These are phyloP conservation scores for Siphlonurus alternatus DNA, from an alignment of 2,888 invertebrate species.

Conservation along the genomic window DNA sequence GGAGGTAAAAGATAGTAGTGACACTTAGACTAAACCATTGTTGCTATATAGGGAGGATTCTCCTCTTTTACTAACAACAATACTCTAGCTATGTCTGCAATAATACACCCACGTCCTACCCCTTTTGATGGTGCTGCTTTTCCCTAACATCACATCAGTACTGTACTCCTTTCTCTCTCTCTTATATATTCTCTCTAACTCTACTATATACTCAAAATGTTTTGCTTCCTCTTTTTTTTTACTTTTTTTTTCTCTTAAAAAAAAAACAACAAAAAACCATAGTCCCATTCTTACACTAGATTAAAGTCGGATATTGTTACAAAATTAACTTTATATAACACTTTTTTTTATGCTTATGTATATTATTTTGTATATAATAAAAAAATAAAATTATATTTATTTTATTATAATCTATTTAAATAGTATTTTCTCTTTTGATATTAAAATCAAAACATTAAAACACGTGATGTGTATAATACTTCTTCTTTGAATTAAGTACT, in stretches of 20 bases:
- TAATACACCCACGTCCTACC: background rate
- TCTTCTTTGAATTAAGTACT: too few relatives aligned
- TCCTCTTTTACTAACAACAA: background rate
- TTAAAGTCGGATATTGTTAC: constrained; percentile 4
- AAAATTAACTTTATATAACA: constrained; percentile 2
- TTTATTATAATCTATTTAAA: background rate
- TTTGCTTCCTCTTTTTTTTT: background rate
- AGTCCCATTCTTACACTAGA: background rate
- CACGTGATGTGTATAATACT: too few relatives aligned
- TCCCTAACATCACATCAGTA: too few relatives aligned
- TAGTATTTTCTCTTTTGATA: background rate
- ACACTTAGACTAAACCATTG: background rate
- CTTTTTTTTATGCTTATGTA: background rate
- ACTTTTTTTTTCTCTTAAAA: too few relatives aligned
- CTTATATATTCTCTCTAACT: background rate
- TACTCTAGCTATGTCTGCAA: background rate
- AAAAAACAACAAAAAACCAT: too few relatives aligned
- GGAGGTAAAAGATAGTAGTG: background rate
- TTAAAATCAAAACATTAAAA: too few relatives aligned
- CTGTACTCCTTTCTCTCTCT: background rate
- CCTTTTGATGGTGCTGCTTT: background rate
- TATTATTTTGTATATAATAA: background rate
- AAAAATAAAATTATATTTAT: background rate
- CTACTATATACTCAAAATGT: background rate
- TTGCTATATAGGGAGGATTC: background rate